These are phyloP conservation scores for Oopsacas minuta DNA, from an alignment of 37 sponge, comb jelly and placozoan genomes.

Conservation along the genomic window DNA sequence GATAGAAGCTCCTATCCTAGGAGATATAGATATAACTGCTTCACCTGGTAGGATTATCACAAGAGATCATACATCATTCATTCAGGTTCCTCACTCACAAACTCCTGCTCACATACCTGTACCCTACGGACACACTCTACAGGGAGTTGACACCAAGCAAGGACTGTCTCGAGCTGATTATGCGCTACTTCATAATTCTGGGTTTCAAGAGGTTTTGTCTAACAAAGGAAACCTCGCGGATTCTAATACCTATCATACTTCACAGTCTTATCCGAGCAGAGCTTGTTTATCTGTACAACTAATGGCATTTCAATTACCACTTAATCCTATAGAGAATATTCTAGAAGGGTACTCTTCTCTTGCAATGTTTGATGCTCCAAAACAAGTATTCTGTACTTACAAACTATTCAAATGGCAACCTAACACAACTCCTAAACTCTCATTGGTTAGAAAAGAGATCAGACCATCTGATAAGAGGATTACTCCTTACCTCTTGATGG, in stretches of 20 bases:
- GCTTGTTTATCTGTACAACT: background rate
- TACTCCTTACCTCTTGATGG: background rate
- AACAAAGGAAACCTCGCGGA: background rate
- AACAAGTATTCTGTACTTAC: conserved; percentile 8
- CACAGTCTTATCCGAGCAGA: background rate
- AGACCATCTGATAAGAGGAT: background rate
- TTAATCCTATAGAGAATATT: background rate
- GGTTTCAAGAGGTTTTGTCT: background rate
- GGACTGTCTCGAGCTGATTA: background rate
- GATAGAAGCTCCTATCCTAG: background rate
- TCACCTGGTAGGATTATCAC: background rate
- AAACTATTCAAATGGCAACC: background rate
- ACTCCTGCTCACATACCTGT: background rate
- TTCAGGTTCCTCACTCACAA: background rate
- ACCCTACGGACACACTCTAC: background rate
- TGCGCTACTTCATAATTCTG: background rate
- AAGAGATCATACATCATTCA: background rate
- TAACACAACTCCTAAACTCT: background rate
- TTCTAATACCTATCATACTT: background rate
- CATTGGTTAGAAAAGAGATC: background rate
- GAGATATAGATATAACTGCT: background rate
- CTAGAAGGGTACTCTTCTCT: background rate
- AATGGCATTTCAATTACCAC: background rate
- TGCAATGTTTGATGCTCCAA: background rate
- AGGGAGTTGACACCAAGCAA: background rate